phyloP scores from a whole-genome alignment of 2,113 vertebrate species.

The Neolamprologus modestus region DNA sequence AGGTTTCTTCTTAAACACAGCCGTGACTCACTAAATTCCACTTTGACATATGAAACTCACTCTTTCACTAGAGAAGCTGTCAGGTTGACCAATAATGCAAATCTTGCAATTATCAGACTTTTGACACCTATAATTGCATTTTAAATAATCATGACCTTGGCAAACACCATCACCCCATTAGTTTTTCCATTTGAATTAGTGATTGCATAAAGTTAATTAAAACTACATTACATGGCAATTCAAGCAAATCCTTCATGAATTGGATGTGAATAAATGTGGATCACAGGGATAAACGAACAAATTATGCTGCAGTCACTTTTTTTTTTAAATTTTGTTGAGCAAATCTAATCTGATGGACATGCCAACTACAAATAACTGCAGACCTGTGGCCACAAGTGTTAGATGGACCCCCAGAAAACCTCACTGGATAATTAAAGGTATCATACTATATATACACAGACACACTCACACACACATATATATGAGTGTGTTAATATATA shows the following conservation, averaged over 20 bases:
- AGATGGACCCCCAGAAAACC: neutral
- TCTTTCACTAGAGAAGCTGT: neutral
- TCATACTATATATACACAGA: neutral
- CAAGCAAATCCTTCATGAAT: neutral
- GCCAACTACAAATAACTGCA: neutral
- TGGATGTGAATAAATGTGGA: neutral
- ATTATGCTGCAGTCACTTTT: neutral
- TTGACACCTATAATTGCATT: neutral
- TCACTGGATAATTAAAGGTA: neutral
- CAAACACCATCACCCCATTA: neutral
- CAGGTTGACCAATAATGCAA: neutral
- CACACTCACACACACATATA: neutral
- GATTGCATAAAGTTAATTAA: neutral
- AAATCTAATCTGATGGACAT: neutral
- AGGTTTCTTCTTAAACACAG: neutral
- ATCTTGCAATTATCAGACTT: neutral
- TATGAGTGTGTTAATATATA: neutral
- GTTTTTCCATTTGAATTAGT: neutral
- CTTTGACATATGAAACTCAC: neutral
- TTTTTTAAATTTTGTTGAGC: rapidly evolving
- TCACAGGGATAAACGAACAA: neutral
- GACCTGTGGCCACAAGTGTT: neutral
- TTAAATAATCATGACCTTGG: neutral
- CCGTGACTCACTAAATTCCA: neutral
- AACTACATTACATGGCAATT: neutral